phyloP scores from a whole-genome alignment of 2,888 invertebrate genomes.

The Lithophane leautieri region DNA sequence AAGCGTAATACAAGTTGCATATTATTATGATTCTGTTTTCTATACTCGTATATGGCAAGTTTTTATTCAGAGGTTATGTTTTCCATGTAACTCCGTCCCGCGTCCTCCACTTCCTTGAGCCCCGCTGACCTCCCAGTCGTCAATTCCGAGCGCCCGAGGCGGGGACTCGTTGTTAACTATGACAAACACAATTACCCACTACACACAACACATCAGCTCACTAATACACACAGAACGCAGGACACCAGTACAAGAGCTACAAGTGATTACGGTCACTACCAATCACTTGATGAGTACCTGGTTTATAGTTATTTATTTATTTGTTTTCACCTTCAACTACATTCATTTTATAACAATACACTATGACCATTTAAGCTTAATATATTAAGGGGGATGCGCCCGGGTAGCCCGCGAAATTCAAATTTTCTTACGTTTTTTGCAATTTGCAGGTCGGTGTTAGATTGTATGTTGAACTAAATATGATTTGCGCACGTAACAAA shows the following conservation, averaged over 20 bases:
- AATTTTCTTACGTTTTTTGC: too few species aligned
- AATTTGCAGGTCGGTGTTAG: too few species aligned
- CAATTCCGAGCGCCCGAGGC: conserved; percentile 74
- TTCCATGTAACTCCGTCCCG: conserved; percentile 10
- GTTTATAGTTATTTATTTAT: neutral
- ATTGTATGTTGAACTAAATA: too few species aligned
- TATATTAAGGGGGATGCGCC: too few species aligned
- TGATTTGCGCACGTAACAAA: too few species aligned
- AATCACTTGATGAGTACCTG: conserved; percentile 32
- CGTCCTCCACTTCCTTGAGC: conserved; percentile 19
- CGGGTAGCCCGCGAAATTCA: too few species aligned
- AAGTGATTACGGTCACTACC: conserved; percentile 35
- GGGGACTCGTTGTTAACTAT: conserved; percentile 79
- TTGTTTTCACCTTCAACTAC: too few species aligned
- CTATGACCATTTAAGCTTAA: too few species aligned
- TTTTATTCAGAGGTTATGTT: neutral
- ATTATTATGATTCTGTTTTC: neutral
- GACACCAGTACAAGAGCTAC: conserved; percentile 46
- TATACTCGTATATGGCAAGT: neutral
- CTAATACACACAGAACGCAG: conserved; percentile 13
- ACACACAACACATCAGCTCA: conserved; percentile 65
- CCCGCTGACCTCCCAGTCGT: conserved; percentile 59
- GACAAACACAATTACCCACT: conserved; percentile 82
- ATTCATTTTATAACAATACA: too few species aligned
- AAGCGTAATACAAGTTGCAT: neutral